Base-by-base conservation (phyloP, 53 echinoderm and acorn worm species). In the Echinarachnius parma region DNA sequence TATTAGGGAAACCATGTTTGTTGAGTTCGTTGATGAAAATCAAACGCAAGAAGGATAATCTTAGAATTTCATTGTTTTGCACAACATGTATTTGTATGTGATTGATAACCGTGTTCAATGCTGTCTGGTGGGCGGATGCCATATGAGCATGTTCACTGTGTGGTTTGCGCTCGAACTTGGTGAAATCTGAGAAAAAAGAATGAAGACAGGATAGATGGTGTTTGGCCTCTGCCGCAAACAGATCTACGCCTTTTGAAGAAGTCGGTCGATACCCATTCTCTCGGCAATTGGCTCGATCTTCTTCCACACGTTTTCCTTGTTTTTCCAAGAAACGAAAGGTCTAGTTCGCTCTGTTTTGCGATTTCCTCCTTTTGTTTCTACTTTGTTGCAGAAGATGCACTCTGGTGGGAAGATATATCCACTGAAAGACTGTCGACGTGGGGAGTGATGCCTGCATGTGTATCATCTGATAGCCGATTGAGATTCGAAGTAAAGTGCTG, bases 371-470 rank as follows among this genome's bases (percentile, higher is more conserved):
- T 79, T 66, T 11, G 56, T 79, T 30, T 66, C 66, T 24, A 53
- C n/a, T 66, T 66, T 79, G 65, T 66, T 34, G 48, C 79, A 79
- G 64, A 53, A 78, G 54, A 79, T 79, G 66, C 79, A 79, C 58
- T 76, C 76, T 54, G 66, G 35, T 66, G 66, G 79, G 34, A 66
- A 66, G 25, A 79, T 34, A 49, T 48, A 39, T 56, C 56, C 67
- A 47, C 23, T 37, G 22, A 59, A 61, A 24, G 54, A 53, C 27
- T 34, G 46, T 46, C 27, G 60, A 28, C 48, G 61, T 31, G 62
- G 61, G 48, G 61, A 77, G 31, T 77, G 62, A 34, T 56, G 34
- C 50, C 15, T 22, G 22, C 33, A 48, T 28, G 44, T 28, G 19
- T 50, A 50, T 4, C 4, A 59, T 81, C 74, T 60, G 25, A 45